phyloP scores from a whole-genome alignment of 35 echinoderm and acorn worm species.

The Ptychodera flava region DNA sequence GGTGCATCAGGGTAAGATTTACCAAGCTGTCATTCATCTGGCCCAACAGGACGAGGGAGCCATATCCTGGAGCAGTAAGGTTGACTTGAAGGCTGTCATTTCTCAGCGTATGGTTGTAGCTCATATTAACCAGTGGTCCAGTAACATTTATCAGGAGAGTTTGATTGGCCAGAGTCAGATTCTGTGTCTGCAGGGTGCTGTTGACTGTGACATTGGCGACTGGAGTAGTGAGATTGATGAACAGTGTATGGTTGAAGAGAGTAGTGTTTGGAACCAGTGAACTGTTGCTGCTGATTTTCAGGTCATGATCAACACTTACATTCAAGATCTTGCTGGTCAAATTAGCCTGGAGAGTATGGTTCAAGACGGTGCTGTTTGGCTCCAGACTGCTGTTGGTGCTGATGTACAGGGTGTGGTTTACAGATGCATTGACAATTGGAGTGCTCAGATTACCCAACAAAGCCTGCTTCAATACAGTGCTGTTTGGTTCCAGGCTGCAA shows the following conservation, averaged over 20 bases:
- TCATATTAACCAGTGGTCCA: not conserved
- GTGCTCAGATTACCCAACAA: not conserved
- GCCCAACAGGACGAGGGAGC: not conserved
- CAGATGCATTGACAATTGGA: not conserved
- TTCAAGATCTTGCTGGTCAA: not conserved
- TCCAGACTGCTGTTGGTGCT: not conserved
- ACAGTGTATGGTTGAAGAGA: not conserved
- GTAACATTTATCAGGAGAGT: not conserved
- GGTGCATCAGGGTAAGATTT: not conserved
- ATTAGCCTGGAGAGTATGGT: not conserved
- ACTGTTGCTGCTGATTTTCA: slow-evolving; percentile 2
- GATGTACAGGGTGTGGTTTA: not conserved
- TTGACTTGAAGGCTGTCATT: not conserved
- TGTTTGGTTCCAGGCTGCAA: not conserved
- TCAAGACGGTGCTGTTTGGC: not conserved
- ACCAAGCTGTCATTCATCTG: not conserved
- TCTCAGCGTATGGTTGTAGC: not conserved
- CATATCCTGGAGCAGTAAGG: not conserved
- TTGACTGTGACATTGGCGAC: not conserved
- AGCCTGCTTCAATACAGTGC: not conserved
- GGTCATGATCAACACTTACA: not conserved
- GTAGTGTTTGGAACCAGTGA: not conserved
- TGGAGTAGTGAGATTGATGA: slow-evolving; percentile 22
- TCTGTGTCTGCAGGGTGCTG: not conserved
- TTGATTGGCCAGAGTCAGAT: not conserved